A percentile compares a stretch with the other conserved stretches of the same genome.
These are phyloP conservation scores for Chloebia gouldiae DNA, from an alignment of 2,113 vertebrate genomes.

Conservation along the genomic window DNA sequence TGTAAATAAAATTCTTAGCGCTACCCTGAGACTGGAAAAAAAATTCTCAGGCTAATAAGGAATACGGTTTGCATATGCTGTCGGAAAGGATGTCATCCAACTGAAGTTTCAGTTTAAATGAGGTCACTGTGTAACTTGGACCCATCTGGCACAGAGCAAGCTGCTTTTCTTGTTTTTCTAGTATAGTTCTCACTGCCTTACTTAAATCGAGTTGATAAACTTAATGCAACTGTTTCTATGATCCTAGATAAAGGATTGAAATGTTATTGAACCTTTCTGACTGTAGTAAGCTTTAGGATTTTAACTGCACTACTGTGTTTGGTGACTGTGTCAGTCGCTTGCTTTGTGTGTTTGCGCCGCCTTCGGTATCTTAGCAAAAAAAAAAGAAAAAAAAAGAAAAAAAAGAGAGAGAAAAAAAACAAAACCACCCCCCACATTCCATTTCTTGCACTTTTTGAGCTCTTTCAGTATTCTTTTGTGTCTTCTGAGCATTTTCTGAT, in stretches of 20 bases:
- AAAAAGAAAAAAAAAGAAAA: constrained; percentile 25
- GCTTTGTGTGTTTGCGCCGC: constrained; percentile 79
- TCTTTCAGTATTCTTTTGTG: constrained; percentile 75
- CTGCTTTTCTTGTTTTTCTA: constrained; percentile 80
- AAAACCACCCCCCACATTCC: constrained; percentile 70
- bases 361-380: constrained; percentile 80
- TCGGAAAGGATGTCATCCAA: constrained; percentile 71
- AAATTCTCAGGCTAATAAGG: constrained; percentile 80
- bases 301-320: constrained; percentile 83
- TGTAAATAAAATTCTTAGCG: constrained; percentile 81
- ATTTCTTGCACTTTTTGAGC: constrained; percentile 80
- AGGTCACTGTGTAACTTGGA: constrained; percentile 72
- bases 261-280: constrained; percentile 76
- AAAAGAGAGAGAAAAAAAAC: background rate
- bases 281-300: constrained; percentile 85
- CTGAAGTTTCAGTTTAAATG: constrained; percentile 74
- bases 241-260: constrained; percentile 75
- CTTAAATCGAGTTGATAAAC: constrained; percentile 84
- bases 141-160: constrained; percentile 78
- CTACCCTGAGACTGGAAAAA: constrained; percentile 79
- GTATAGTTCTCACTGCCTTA: constrained; percentile 88
- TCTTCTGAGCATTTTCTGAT: constrained; percentile 79
- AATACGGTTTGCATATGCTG: constrained; percentile 79
- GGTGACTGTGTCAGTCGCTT: constrained; percentile 84
- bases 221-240: constrained; percentile 83